Conservation (phyloP, 2,113 vertebrate genomes). For the Phainopepla nitens region DNA sequence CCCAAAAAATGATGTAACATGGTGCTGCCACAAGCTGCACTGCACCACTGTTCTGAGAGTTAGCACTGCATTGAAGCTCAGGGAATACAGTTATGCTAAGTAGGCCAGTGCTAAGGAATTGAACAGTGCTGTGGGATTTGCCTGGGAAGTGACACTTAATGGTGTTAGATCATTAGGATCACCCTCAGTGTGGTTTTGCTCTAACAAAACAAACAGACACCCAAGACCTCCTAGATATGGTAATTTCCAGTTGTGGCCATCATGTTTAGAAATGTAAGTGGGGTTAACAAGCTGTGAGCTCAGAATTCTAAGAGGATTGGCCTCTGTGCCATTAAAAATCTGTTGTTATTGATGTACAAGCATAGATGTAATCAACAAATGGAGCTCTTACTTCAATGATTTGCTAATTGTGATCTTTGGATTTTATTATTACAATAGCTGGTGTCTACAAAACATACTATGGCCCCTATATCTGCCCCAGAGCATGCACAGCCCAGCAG, state of each 20-base stretch:
- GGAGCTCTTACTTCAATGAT: not conserved
- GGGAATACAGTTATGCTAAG: rapidly evolving
- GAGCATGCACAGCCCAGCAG: not conserved
- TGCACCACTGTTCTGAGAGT: not conserved
- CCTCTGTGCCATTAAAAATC: not conserved
- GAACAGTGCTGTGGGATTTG: not conserved
- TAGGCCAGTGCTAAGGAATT: not conserved
- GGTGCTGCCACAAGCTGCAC: not conserved
- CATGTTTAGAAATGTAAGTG: not conserved
- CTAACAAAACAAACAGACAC: not conserved
- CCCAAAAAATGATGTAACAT: not conserved
- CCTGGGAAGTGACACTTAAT: rapidly evolving
- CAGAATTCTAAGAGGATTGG: not conserved
- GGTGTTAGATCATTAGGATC: not conserved
- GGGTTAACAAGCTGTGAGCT: not conserved
- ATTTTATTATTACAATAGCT: not conserved
- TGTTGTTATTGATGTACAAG: not conserved
- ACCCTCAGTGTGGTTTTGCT: not conserved
- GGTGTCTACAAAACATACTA: not conserved
- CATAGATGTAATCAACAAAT: not conserved
- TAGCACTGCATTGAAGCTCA: not conserved
- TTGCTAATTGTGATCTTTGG: not conserved
- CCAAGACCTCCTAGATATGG: not conserved
- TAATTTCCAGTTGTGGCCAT: not conserved
- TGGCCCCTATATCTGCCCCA: not conserved